phyloP scores from a whole-genome alignment of 1,140 invertebrate species.

The Branchinecta lindahli region DNA sequence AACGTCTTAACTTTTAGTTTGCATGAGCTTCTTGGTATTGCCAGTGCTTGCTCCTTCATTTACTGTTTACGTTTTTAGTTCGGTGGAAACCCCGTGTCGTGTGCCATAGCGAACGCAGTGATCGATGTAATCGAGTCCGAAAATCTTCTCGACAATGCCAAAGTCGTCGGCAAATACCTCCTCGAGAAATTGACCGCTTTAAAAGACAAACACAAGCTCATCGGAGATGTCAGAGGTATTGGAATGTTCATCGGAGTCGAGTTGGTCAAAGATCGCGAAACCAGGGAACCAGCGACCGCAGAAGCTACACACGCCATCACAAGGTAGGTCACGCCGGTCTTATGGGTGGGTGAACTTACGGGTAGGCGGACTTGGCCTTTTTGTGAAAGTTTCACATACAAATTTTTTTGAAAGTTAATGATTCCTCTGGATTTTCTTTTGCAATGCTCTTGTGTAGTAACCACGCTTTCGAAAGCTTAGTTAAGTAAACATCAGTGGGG shows the following conservation, averaged over 20 bases:
- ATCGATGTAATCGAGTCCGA: slow-evolving; percentile 85
- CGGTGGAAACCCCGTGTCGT: slow-evolving; percentile 94
- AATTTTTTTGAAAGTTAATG: slow-evolving; percentile 11
- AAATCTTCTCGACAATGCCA: slow-evolving; percentile 61
- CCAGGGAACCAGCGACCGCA: slow-evolving; percentile 60
- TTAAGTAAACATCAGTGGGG: too few relatives aligned
- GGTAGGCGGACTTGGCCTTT: background rate
- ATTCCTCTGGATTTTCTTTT: slow-evolving; percentile 17
- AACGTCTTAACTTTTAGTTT: too few relatives aligned
- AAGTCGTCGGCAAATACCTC: slow-evolving; percentile 61
- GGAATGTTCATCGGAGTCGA: slow-evolving; percentile 91
- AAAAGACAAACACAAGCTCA: slow-evolving; percentile 51
- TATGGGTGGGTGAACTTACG: too few relatives aligned
- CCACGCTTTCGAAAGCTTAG: too few relatives aligned
- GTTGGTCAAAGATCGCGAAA: slow-evolving; percentile 62
- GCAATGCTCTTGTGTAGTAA: background rate
- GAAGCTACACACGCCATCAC: slow-evolving; percentile 65
- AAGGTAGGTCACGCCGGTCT: slow-evolving; percentile 33
- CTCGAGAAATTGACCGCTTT: slow-evolving; percentile 50
- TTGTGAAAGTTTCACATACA: background rate
- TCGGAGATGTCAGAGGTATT: slow-evolving; percentile 74
- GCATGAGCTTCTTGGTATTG: too few relatives aligned
- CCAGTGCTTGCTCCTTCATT: too few relatives aligned
- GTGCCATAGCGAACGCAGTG: slow-evolving; percentile 86
- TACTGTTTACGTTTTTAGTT: slow-evolving; percentile 41